Base-by-base conservation (phyloP, 2,797 vertebrate genomes). In the Enteromius paludinosus region DNA sequence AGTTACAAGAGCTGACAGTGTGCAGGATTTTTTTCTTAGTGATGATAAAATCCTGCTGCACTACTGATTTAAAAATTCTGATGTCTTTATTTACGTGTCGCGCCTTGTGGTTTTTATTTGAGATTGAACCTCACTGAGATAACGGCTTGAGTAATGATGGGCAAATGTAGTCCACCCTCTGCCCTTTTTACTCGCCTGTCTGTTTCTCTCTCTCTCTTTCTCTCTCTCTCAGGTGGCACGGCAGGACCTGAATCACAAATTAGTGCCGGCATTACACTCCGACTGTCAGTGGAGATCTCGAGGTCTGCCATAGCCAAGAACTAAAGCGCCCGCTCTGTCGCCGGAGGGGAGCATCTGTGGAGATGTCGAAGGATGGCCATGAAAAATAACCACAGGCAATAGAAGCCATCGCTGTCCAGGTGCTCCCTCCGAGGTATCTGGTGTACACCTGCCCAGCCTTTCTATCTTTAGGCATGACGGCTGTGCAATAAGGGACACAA, bases 311-410 rank as follows among this genome's bases (percentile, higher is more conserved):
- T 70, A 69, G 69, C 41, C 14, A 25, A 78, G 41, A 66, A 52
- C 56, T 52, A 38, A 49, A 82, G 54, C 35, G 12, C 9, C 43
- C 4, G 14, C 30, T 38, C 71, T 75, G 45, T 61, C 73, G 74
- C 79, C 74, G 49, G 69, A 52, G 83, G 74, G 83, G 47, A 80
- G 43, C 83, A 83, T 81, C 73, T 79, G 81, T 78, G 68, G 71
- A 83, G 87, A 73, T 70, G 84, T 81, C 17, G 65, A 68, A 64
- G 33, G 56, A 75, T 66, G 73, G 61, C 77, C 49, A 84, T 86
- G 65, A 88, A 84, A 87, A 86, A 85, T 74, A 85, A 72, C 87
- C 68, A n/a, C 82, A 70, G 87, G 88, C 73, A 79, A 83, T 56
- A 72, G 33, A 77, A 72, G 72, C 41, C 47, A 25, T 43, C 20